phyloP scores from a whole-genome alignment of 1,140 invertebrate genomes.

The Scaptomyza graminum region DNA sequence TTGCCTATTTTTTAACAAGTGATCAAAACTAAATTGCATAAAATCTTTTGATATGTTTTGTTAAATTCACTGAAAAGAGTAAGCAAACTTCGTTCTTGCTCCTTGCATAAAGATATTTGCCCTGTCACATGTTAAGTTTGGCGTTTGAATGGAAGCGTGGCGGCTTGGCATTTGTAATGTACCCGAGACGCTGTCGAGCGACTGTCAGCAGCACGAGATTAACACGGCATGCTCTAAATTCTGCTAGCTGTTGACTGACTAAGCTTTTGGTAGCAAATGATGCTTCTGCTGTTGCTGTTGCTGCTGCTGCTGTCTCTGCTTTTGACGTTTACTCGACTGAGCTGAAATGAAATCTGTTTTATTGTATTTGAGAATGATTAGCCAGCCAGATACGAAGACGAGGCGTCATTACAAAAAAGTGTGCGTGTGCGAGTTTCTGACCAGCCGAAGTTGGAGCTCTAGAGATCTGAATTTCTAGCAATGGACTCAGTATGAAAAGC shows the following conservation, averaged over 20 bases:
- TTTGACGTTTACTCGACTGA: slow-evolving; percentile 22
- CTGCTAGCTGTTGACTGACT: slow-evolving; percentile 60
- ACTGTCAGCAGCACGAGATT: slow-evolving; percentile 63
- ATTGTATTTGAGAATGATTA: slow-evolving; percentile 80
- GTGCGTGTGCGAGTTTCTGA: slow-evolving; percentile 35
- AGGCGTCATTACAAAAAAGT: slow-evolving; percentile 63
- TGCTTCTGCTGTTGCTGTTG: slow-evolving; percentile 32
- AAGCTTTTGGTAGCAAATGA: slow-evolving; percentile 67
- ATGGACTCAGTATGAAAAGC: slow-evolving; percentile 53
- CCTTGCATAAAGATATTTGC: background rate
- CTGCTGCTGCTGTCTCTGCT: slow-evolving; percentile 39
- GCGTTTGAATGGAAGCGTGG: slow-evolving; percentile 8
- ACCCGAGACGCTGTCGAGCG: slow-evolving; percentile 27
- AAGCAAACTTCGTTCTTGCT: slow-evolving; percentile 14
- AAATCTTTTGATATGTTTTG: too few relatives aligned
- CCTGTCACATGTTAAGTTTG: slow-evolving; percentile 32
- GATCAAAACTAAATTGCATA: too few relatives aligned
- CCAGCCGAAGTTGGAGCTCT: too few relatives aligned
- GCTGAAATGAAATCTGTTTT: slow-evolving; percentile 68
- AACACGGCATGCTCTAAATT: slow-evolving; percentile 56
- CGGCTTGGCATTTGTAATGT: slow-evolving; percentile 23
- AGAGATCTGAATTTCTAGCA: slow-evolving; percentile 15
- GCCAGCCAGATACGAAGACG: slow-evolving; percentile 60
- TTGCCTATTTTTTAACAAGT: too few relatives aligned
- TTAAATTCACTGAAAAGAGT: slow-evolving; percentile 3